Evolutionary conservation across 2,888 invertebrate species (phyloP).

Genomic region (Xanthorhoe designata): DNA sequence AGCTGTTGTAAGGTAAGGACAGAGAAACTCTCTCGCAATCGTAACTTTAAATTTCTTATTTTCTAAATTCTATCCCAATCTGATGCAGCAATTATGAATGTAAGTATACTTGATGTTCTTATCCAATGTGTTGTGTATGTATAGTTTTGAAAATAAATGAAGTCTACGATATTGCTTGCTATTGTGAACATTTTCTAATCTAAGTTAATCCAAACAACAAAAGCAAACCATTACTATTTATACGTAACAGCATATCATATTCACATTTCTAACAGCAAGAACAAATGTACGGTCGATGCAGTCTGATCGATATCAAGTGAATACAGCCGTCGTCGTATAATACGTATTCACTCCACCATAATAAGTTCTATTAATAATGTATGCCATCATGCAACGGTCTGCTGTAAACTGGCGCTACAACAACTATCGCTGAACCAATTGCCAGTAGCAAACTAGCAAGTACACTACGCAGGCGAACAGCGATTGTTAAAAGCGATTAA

Average conservation of each 20-base stretch:
- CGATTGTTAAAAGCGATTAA: slow-evolving; percentile 29
- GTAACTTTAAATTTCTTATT: slow-evolving; percentile 46
- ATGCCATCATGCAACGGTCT: slow-evolving; percentile 70
- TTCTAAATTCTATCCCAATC: slow-evolving; percentile 19
- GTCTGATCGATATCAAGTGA: slow-evolving; percentile 74
- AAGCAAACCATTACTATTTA: background rate
- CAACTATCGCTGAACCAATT: slow-evolving; percentile 41
- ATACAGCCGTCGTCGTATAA: slow-evolving; percentile 53
- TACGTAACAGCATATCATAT: background rate
- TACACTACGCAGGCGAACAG: slow-evolving; percentile 33
- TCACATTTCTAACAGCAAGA: slow-evolving; percentile 8
- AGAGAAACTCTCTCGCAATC: slow-evolving; percentile 34
- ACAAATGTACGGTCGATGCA: slow-evolving; percentile 33
- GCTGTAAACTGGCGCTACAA: slow-evolving; percentile 56
- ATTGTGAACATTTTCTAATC: background rate
- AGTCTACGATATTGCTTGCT: background rate
- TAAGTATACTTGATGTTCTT: background rate
- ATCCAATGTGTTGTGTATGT: background rate
- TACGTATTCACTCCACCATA: slow-evolving; percentile 54
- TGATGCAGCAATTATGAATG: background rate
- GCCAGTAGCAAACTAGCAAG: slow-evolving; percentile 31
- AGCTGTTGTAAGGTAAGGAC: slow-evolving; percentile 51
- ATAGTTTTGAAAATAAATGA: background rate
- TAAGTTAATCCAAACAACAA: background rate
- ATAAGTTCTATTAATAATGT: slow-evolving; percentile 69